A percentile compares a stretch with the other conserved stretches of the same genome.
These are phyloP conservation scores for Caenorhabditis imperialis DNA, from an alignment of 2,888 invertebrate genomes.

Conservation along the genomic window DNA sequence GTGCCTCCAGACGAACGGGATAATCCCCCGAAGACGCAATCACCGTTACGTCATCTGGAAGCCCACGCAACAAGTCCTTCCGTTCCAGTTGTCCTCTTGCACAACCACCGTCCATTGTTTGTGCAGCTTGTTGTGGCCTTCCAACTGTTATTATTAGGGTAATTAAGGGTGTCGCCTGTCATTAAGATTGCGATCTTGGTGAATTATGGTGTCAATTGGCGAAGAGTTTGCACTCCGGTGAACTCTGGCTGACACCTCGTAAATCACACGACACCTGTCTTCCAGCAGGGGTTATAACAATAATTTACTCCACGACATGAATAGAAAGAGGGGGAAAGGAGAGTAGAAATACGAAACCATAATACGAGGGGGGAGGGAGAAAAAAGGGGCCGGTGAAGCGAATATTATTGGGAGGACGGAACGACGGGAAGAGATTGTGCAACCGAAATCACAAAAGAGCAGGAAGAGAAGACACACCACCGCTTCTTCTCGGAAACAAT, in stretches of 20 bases:
- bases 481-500: constrained; percentile 26
- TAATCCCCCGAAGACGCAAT: too few relatives aligned
- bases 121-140: too few relatives aligned
- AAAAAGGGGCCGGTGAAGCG: constrained; percentile 1
- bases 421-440: constrained; percentile 24
- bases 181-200: too few relatives aligned
- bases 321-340: constrained; percentile 2
- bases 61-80: too few relatives aligned
- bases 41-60: too few relatives aligned
- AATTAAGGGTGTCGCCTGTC: too few relatives aligned
- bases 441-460: constrained; percentile 41
- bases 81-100: too few relatives aligned
- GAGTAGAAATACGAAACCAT: constrained; percentile 17
- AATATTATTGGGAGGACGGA: constrained; percentile 8
- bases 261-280: not conserved
- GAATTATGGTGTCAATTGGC: too few relatives aligned
- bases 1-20: too few relatives aligned
- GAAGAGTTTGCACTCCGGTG: too few relatives aligned
- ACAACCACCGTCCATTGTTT: too few relatives aligned
- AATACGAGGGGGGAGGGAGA: constrained; percentile 11
- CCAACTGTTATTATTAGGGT: too few relatives aligned
- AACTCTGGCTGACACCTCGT: not conserved
- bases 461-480: constrained; percentile 20
- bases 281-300: constrained; percentile 6
- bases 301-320: constrained; percentile 36